Conservation (phyloP, 2,888 invertebrate genomes). For the Eutolmus rufibarbis region DNA sequence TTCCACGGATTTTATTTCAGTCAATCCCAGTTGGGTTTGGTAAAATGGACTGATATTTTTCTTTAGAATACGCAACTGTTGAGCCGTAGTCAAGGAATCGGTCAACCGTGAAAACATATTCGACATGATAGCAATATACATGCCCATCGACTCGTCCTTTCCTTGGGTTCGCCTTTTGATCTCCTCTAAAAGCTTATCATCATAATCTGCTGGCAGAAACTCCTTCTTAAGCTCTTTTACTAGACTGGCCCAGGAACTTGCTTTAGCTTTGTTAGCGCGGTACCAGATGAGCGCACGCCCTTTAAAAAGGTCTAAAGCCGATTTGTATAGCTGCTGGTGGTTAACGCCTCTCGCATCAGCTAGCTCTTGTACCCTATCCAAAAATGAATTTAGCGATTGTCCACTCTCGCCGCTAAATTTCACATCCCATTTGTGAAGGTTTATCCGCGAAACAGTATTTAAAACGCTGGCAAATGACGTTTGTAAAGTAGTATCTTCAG, state of each 20-base stretch:
- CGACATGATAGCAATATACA: conserved; percentile 10
- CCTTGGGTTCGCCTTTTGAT: conserved; percentile 32
- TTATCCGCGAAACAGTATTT: too few species aligned
- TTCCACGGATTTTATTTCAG: background rate
- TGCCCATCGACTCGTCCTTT: conserved; percentile 25
- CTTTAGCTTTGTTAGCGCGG: background rate
- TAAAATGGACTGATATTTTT: background rate
- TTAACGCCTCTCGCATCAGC: background rate
- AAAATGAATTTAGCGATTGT: conserved; percentile 18
- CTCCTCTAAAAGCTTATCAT: conserved; percentile 35
- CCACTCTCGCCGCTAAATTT: conserved; percentile 1
- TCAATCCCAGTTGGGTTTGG: background rate
- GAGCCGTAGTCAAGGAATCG: background rate
- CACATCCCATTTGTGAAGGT: conserved; percentile 14
- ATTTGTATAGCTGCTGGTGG: background rate
- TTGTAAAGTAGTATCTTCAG: too few species aligned
- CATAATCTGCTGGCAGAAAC: conserved; percentile 33
- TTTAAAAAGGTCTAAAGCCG: conserved; percentile 12
- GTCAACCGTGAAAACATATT: background rate
- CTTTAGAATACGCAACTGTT: background rate
- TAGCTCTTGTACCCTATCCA: conserved; percentile 11
- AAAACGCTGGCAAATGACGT: too few species aligned
- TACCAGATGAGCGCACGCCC: conserved; percentile 24
- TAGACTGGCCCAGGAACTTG: background rate
- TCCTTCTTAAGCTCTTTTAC: conserved; percentile 2